phyloP scores from a whole-genome alignment of 37 sponge, comb jelly and placozoan species.

The Mnemiopsis leidyi region DNA sequence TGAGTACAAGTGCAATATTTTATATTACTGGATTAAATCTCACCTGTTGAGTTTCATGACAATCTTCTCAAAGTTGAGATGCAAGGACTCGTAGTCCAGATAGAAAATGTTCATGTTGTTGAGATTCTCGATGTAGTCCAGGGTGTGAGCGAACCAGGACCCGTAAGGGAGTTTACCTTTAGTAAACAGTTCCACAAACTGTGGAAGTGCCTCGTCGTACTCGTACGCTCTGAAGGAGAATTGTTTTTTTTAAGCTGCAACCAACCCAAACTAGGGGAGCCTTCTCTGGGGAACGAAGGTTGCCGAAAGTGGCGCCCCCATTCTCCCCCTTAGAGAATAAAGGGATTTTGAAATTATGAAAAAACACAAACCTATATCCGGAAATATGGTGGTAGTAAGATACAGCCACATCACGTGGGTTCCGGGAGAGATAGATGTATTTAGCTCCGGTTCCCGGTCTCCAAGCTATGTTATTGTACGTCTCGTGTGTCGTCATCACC shows the following conservation, averaged over 20 bases:
- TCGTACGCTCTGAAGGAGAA: conserved; percentile 24
- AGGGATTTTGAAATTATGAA: too few relatives aligned
- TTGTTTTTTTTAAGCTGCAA: too few relatives aligned
- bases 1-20: too few relatives aligned
- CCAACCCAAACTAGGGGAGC: too few relatives aligned
- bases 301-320: too few relatives aligned
- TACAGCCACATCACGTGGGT: background rate
- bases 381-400: background rate
- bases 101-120: conserved; percentile 30
- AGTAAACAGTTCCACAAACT: background rate
- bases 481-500: conserved; percentile 12
- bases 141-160: background rate
- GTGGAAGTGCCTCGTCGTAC: background rate
- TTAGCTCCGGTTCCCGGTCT: conserved; percentile 9
- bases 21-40: too few relatives aligned
- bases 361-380: conserved; percentile 16
- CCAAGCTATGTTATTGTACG: conserved; percentile 1
- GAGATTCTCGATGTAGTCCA: conserved; percentile 8
- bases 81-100: background rate
- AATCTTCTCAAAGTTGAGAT: conserved; percentile 13
- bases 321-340: too few relatives aligned
- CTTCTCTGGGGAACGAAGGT: too few relatives aligned
- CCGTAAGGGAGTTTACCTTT: conserved; percentile 3
- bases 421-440: conserved; percentile 1
- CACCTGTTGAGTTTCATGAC: conserved; percentile 34